These are phyloP conservation scores for Cistogaster globosa DNA, from an alignment of 2,888 invertebrate species.

Conservation along the genomic window DNA sequence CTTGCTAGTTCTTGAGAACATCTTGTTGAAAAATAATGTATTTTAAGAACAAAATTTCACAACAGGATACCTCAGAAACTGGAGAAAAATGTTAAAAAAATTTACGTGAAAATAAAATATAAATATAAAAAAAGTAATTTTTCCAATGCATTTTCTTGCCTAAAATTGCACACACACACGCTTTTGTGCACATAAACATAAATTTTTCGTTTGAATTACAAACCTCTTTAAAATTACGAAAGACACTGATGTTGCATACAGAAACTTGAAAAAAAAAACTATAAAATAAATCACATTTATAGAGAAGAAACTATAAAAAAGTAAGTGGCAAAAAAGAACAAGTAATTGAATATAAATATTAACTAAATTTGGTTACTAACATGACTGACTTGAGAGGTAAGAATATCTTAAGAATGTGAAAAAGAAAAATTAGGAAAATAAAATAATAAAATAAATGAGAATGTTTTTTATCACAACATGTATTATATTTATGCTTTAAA, in stretches of 20 bases:
- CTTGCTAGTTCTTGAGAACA: slow-evolving; percentile 53
- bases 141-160: background rate
- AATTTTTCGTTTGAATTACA: slow-evolving; percentile 35
- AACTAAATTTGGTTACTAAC: slow-evolving; percentile 48
- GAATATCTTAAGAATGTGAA: background rate
- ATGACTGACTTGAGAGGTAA: background rate
- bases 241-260: background rate
- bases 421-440: background rate
- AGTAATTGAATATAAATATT: slow-evolving; percentile 37
- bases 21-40: slow-evolving; percentile 66
- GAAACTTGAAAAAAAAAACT: background rate
- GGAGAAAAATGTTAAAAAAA: slow-evolving; percentile 3
- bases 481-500: background rate
- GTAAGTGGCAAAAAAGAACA: background rate
- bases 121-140: background rate
- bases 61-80: background rate
- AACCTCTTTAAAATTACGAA: slow-evolving; percentile 34
- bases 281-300: slow-evolving; percentile 22
- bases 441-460: background rate
- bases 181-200: slow-evolving; percentile 33
- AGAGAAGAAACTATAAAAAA: background rate
- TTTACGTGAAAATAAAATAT: background rate
- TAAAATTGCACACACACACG: background rate
- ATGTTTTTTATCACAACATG: slow-evolving; percentile 25
- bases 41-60: slow-evolving; percentile 37